Percentiles rank a stretch among this genome's conserved stretches.
These are phyloP conservation scores for Wasmannia auropunctata DNA, from an alignment of 1,140 invertebrate species.

Conservation along the genomic window DNA sequence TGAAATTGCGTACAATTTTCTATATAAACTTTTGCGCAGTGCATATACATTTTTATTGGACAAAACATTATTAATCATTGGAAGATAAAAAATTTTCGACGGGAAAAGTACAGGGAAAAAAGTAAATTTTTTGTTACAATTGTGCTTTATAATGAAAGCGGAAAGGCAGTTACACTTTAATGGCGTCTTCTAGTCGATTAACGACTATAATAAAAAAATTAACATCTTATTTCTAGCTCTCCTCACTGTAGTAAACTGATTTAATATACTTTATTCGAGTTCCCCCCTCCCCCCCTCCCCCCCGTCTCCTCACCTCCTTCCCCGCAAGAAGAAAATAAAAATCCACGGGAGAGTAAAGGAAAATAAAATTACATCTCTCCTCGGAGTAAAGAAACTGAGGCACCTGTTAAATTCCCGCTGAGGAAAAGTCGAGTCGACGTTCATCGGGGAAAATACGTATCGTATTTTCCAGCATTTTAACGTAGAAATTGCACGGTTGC, in stretches of 20 bases:
- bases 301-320: no score
- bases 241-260: not conserved
- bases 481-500: conserved; percentile 39
- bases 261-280: conserved; percentile 10
- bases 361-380: conserved; percentile 51
- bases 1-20: not conserved
- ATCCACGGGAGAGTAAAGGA: not conserved
- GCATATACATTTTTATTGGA: not conserved
- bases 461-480: conserved; percentile 52
- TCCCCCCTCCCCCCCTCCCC: no score
- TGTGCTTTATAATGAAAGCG: not conserved
- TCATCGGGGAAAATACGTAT: conserved; percentile 46
- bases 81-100: not conserved
- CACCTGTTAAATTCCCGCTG: conserved; percentile 48
- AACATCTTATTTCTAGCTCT: not conserved
- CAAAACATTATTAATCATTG: not conserved
- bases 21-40: not conserved
- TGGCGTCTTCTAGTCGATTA: not conserved
- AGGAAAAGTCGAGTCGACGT: conserved; percentile 41
- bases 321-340: not conserved
- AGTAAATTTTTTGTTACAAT: not conserved
- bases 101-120: not conserved
- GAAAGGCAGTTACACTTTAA: not conserved
- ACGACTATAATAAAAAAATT: not conserved
- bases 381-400: conserved; percentile 25